Evolutionary conservation across 1,140 invertebrate species (phyloP), one percentile per base, ranked within the genome.

Genomic region (Penaeus vannamei): DNA sequence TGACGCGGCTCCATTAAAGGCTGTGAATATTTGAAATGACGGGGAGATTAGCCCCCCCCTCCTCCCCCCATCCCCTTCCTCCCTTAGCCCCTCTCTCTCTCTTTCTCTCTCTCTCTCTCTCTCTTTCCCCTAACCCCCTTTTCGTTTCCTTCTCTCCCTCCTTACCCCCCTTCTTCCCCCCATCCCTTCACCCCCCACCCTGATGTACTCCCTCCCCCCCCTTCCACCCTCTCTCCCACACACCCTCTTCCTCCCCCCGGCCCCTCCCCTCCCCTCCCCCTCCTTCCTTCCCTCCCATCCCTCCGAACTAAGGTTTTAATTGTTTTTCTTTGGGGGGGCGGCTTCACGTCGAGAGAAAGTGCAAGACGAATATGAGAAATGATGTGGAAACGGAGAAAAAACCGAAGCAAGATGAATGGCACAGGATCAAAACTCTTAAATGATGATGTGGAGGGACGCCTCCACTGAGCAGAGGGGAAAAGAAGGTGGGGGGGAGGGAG

Each of bases 341-440:
- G 22, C 64, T 69, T 76, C 69, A 61, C 76, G 72, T 60, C n/a
- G 85, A 62, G 84, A 36, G 76, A 80, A 86, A 86, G 85, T 81
- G 76, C 53, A 59, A 86, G 76, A 86, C 85, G 85, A 80, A 86
- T 86, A 87, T 82, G 86, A 87, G 86, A 87, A 87, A 87, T 87
- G 86, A 87, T 87, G 86, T 69, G 80, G 86, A 87, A 87, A 87
- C 79, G 64, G 64, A 83, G 62, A 87, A 87, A 87, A 87, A 87
- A 72, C 42, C 29, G 29, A 84, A 2, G 66, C 76, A 83, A 87
- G 86, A 87, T 87, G 80, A 87, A 87, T 87, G 86, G 86, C 76
- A 80, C n/a, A 64, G 86, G 86, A 87, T 87, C 86, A 83, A 83
- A 87, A 87, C 80, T 87, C 86, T 87, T 87, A 87, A 87, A 87